Conservation (phyloP, 37 sponge, comb jelly and placozoan genomes). For the Oopsacas minuta region DNA sequence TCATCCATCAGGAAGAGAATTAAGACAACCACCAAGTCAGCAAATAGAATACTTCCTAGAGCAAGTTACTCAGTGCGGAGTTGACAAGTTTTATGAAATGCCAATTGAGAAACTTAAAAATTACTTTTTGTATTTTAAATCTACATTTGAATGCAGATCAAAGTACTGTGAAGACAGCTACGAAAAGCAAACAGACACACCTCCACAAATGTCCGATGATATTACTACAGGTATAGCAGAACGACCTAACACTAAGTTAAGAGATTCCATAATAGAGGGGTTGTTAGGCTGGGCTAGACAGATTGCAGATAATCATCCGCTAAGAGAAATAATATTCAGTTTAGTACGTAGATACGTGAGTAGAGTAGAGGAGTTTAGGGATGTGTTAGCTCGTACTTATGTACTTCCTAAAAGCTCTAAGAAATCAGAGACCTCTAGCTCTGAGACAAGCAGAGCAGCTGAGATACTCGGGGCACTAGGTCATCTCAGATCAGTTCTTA, state of each 20-base stretch:
- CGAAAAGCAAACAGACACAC: background rate
- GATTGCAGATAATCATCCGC: background rate
- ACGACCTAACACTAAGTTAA: background rate
- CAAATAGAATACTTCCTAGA: background rate
- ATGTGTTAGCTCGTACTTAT: background rate
- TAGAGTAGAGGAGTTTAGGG: conserved; percentile 11
- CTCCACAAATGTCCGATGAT: background rate
- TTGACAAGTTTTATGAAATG: background rate
- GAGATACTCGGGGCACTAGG: conserved; percentile 7
- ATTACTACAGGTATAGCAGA: background rate
- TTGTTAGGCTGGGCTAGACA: background rate
- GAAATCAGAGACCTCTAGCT: background rate
- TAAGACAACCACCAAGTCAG: conserved; percentile 6
- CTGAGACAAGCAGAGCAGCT: background rate
- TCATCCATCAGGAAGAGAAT: background rate
- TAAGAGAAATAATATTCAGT: background rate
- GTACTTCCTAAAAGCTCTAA: background rate
- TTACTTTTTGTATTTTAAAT: background rate
- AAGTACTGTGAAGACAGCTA: background rate
- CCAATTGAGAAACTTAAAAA: background rate
- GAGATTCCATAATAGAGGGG: background rate
- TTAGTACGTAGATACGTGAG: background rate
- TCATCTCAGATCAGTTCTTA: background rate
- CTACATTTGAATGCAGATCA: background rate
- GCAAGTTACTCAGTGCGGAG: background rate